phyloP scores from a whole-genome alignment of 2,797 vertebrate genomes.

The Euphonia xanthogaster region DNA sequence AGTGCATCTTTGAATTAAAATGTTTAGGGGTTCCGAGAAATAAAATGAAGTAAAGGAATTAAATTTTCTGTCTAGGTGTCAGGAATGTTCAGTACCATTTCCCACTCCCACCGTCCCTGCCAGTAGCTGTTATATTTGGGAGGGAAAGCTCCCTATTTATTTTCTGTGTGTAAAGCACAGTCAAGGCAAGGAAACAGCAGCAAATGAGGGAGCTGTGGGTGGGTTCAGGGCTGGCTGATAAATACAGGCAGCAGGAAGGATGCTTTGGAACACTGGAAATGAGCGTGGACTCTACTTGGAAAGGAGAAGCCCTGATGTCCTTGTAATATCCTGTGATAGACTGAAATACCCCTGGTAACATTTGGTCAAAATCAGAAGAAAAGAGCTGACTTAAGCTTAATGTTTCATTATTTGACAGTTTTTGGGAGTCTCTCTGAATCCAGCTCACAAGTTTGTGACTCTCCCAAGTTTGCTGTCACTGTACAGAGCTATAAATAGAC shows the following conservation, averaged over 20 bases:
- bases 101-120: background rate
- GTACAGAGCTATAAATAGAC: background rate
- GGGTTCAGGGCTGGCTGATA: background rate
- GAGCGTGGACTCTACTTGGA: background rate
- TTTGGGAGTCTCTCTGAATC: background rate
- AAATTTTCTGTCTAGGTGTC: background rate
- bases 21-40: background rate
- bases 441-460: background rate
- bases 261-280: background rate
- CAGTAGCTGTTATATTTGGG: background rate
- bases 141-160: background rate
- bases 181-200: background rate
- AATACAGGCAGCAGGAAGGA: background rate
- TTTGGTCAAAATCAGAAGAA: background rate
- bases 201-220: background rate
- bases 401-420: background rate
- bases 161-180: background rate
- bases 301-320: background rate
- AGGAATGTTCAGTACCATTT: background rate
- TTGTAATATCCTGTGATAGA: background rate
- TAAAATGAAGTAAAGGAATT: background rate
- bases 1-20: background rate
- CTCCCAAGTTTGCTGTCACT: background rate
- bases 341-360: background rate
- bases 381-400: accelerated